Evolutionary conservation across 2,888 invertebrate genomes (phyloP).

Genomic region (Tyria jacobaeae): DNA sequence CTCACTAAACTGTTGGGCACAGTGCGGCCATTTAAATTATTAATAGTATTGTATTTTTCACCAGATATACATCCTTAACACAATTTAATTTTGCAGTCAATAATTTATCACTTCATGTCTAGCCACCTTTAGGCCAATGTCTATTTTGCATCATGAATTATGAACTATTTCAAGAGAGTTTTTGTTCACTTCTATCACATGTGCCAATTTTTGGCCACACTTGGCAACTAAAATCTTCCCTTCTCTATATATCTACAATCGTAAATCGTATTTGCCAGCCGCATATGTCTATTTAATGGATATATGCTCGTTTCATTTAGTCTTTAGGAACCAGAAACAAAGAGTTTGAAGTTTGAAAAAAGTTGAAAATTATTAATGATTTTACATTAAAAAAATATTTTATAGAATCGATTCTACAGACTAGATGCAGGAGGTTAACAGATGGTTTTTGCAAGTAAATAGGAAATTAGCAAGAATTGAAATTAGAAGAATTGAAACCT

Average conservation of each 20-base stretch:
- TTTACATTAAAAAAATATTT: neutral
- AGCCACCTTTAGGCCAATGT: conserved; percentile 15
- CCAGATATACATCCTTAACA: conserved; percentile 14
- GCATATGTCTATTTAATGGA: conserved; percentile 1
- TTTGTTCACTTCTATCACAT: conserved; percentile 18
- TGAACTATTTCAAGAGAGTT: conserved; percentile 5
- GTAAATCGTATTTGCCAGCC: neutral
- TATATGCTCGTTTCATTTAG: neutral
- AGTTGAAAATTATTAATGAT: neutral
- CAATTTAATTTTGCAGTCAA: conserved; percentile 17
- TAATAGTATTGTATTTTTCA: conserved; percentile 9
- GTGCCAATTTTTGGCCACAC: neutral
- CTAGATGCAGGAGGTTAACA: neutral
- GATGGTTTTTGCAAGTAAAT: neutral
- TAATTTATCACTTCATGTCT: conserved; percentile 21
- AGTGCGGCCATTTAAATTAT: conserved; percentile 18
- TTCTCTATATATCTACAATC: neutral
- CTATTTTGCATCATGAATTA: conserved; percentile 8
- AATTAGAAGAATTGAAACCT: neutral
- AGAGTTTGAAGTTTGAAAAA: neutral
- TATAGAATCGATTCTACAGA: neutral
- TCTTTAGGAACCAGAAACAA: neutral
- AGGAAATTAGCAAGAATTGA: neutral
- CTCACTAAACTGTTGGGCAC: conserved; percentile 26
- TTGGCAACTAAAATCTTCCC: conserved; percentile 1